Evolutionary conservation across 2,888 invertebrate species (phyloP), one percentile per base, ranked within the genome.

Genomic region (Rutpela maculata): DNA sequence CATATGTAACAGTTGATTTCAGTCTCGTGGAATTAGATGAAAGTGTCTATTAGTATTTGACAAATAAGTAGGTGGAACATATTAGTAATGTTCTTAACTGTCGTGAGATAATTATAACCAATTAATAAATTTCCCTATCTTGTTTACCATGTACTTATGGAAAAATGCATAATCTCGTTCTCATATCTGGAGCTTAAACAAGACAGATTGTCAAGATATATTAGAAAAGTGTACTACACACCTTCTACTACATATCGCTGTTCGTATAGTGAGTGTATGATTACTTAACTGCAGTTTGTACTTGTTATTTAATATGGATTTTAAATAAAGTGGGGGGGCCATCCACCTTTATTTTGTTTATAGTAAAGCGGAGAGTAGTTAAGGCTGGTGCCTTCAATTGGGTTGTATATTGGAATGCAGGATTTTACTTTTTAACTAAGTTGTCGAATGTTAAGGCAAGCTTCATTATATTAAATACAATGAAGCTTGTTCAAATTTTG

Each of bases 1-100:
- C 22, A 72, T 72, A 72, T 62, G 50, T 50, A 72, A 60, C 60
- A 60, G 2, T 5, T 22, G n/a, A 19, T 15, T 35, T 60, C 60
- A 73, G 74, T 77, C 72, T 77, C 69, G 76, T 68, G 76, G 76
- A 78, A 80, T 80, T 76, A 80, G 80, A 76, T 78, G 80, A 78
- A 80, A 80, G 79, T 80, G 68, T 74, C 65, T 76, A 76, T 76
- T 76, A 70, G 68, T 72, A 74, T 81, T 81, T 79, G 80, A 79
- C 80, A 80, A 80, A 80, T 80, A 78, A 80, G 79, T 81, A 78
- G 81, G 81, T 78, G 80, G 80, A 75, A 80, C 81, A 77, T 77
- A 76, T 81, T 78, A 76, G 75, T 73, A 75, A 76, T 76, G 78
- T 76, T 76, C 75, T 79, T 65, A 77, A 68, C 75, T 74, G 78